Conservation (phyloP, 2,113 vertebrate genomes). For the Columba livia region DNA sequence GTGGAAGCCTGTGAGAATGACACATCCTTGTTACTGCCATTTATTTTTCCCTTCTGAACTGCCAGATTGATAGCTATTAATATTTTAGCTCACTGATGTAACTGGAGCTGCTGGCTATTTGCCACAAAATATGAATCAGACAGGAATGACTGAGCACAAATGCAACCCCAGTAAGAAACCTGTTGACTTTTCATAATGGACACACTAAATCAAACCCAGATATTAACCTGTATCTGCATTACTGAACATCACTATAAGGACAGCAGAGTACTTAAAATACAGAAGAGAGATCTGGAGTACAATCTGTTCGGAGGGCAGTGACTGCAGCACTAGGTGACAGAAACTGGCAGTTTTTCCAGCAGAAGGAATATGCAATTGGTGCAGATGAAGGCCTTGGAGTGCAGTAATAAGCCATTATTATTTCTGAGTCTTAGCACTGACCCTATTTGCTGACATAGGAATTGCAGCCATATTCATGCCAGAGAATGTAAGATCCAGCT, state of each 20-base stretch:
- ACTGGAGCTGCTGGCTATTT: constrained; percentile 32
- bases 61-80: constrained; percentile 58
- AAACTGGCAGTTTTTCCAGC: not conserved
- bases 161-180: constrained; percentile 12
- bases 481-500: not conserved
- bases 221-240: not conserved
- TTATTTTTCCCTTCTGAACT: constrained; percentile 26
- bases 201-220: not conserved
- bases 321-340: not conserved
- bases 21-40: constrained; percentile 18
- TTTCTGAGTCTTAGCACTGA: constrained; percentile 3
- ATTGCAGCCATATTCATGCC: not conserved
- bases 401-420: not conserved
- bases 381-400: not conserved
- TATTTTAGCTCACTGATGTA: constrained; percentile 49
- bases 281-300: not conserved
- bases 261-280: not conserved
- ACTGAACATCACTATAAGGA: not conserved
- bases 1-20: not conserved
- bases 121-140: constrained; percentile 42
- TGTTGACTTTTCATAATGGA: not conserved
- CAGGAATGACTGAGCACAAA: constrained; percentile 27
- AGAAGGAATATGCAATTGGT: not conserved
- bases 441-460: not conserved
- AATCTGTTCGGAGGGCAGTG: not conserved